Conservation (phyloP, 2,797 vertebrate species). For the Falco rusticolus region DNA sequence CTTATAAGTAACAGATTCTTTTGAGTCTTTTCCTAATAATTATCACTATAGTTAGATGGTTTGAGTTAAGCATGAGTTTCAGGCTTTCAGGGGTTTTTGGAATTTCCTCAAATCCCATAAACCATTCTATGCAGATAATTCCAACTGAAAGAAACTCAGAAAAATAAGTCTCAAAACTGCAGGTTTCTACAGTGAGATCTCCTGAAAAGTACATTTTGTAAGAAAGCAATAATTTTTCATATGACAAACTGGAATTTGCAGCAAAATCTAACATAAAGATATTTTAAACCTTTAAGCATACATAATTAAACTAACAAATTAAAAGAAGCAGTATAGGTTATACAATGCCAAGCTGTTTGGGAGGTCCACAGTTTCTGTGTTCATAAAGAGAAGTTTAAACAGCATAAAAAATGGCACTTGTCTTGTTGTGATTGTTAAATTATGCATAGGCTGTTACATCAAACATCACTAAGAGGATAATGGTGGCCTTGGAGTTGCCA, state of each 20-base stretch:
- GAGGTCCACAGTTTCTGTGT: background rate
- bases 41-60: background rate
- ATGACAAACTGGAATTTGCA: conserved; percentile 78
- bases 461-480: background rate
- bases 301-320: conserved; percentile 31
- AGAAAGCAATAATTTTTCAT: conserved; percentile 34
- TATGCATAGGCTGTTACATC: background rate
- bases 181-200: background rate
- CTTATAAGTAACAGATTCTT: background rate
- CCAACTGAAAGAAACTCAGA: background rate
- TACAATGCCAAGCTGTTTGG: background rate
- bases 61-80: background rate
- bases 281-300: conserved; percentile 84
- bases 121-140: background rate
- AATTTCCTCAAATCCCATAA: conserved; percentile 3
- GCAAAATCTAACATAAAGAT: conserved; percentile 53
- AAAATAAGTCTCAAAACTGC: background rate
- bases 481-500: background rate
- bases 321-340: conserved; percentile 8
- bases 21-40: background rate
- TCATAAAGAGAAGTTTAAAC: conserved; percentile 11
- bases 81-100: background rate
- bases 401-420: background rate
- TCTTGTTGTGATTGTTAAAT: background rate
- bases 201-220: background rate